phyloP scores from a whole-genome alignment of 37 sponge, comb jelly and placozoan genomes.

The Geodia barretti region DNA sequence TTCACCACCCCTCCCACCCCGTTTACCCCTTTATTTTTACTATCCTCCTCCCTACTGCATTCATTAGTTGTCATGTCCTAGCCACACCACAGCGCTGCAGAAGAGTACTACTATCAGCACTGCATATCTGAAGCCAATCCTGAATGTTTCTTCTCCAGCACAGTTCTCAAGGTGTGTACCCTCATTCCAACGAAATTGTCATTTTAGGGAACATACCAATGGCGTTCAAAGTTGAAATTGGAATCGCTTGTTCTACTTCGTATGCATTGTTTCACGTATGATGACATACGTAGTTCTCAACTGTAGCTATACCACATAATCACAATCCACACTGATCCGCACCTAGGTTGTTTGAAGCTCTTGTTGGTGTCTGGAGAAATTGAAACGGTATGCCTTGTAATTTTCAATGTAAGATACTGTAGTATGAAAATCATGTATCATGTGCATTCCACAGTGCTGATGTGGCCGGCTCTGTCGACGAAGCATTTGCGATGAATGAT shows the following conservation, averaged over 20 bases:
- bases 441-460: constrained; percentile 12
- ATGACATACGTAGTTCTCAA: not conserved
- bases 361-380: not conserved
- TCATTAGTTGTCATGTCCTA: no score
- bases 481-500: constrained; percentile 7
- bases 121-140: constrained; percentile 28
- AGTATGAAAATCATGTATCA: not conserved
- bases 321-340: not conserved
- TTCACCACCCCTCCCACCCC: not conserved
- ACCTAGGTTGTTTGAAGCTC: constrained; percentile 14
- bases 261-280: no score
- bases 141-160: constrained; percentile 19
- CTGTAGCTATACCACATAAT: not conserved
- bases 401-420: no score
- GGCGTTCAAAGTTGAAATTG: no score
- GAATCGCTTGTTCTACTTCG: no score
- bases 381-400: no score
- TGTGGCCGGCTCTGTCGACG: constrained; percentile 5
- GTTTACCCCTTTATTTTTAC: not conserved
- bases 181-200: no score
- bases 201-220: no score
- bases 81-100: constrained; percentile 48
- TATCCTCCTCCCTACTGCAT: no score
- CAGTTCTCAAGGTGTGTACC: constrained; percentile 50
- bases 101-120: constrained; percentile 43